Evolutionary conservation across 2,113 vertebrate genomes (phyloP), one percentile per base, ranked within the genome.

Genomic region (Microcebus griseorufus): DNA sequence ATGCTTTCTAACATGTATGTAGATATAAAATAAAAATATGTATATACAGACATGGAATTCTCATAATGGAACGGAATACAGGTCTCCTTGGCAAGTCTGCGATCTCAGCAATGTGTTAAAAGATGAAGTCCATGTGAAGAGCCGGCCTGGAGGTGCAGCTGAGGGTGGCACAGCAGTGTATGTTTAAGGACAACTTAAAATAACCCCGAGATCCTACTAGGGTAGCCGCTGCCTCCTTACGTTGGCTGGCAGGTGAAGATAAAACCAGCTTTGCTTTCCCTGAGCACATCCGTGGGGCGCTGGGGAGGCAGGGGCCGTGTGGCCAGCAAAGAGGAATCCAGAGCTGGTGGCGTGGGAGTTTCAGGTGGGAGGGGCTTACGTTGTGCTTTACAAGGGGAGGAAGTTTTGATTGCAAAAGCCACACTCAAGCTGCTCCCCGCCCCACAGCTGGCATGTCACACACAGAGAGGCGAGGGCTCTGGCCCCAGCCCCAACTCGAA

Each of bases 131-230:
- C 32, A 34, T 0, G 9, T 0, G 3, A 37, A 8, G 51, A 29
- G 34, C 22, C 32, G 37, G 25, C 7, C 0, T 7, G 58, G 27
- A n/a, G 2, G 45, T 9, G 73, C 37, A 45, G 32, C 25, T 4
- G 55, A n/a, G n/a, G 73, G 29, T 9, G 37, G 81, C 14, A 0
- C 1, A n/a, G 39, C 1, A 1, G 9, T 0, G 6, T 22, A 1
- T 42, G 9, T 34, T 53, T 34, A 5, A 32, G 14, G 23, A 32
- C 32, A 10, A 32, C 11, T 12, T 0, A 1, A 8, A 64, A 37
- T 23, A 20, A 37, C 22, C 13, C 2, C 2, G 7, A 69, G 39
- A 25, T 4, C 23, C 67, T 5, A 17, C 13, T 3, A 4, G 1
- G 39, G 79, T 11, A 34, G 65, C 39, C 0, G 23, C 18, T 23